Conservation (phyloP, 2,797 vertebrate genomes). For the Petrocephalus sullivani region DNA sequence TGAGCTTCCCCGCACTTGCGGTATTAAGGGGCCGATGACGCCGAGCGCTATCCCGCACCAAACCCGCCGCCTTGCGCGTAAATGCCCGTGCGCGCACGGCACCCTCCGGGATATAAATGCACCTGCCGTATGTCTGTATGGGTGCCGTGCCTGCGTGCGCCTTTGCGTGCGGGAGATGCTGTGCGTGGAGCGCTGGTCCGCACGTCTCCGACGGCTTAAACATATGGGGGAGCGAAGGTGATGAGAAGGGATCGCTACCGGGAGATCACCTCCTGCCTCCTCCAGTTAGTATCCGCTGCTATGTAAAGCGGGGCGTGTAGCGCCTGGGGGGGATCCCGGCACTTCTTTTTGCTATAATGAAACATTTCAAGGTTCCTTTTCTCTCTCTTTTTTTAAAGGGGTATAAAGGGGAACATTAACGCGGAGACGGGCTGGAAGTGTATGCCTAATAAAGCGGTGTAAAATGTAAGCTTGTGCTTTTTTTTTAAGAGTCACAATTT, state of each 20-base stretch:
- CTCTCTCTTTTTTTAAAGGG: too few species aligned
- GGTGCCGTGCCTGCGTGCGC: not conserved
- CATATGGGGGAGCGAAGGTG: not conserved
- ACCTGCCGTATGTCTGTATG: not conserved
- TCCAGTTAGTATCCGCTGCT: not conserved
- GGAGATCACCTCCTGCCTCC: not conserved
- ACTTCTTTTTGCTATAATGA: not conserved
- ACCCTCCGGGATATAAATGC: not conserved
- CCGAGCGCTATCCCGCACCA: constrained; percentile 13
- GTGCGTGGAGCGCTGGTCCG: not conserved
- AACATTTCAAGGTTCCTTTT: not conserved
- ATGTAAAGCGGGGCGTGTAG: not conserved
- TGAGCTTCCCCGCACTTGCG: constrained; percentile 52
- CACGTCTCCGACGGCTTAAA: not conserved
- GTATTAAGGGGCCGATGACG: constrained; percentile 11
- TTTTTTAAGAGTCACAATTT: not conserved
- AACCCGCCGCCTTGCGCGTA: not conserved
- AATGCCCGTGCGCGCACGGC: not conserved
- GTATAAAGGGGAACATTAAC: not conserved
- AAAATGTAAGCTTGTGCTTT: not conserved
- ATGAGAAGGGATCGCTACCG: not conserved
- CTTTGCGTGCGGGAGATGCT: not conserved
- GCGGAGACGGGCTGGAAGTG: not conserved
- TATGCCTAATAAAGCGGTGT: not conserved
- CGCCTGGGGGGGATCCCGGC: not conserved